Percentiles rank a stretch among this genome's conserved stretches.
phyloP scores from a whole-genome alignment of 1,140 invertebrate species.

The Drosophila sucinea region DNA sequence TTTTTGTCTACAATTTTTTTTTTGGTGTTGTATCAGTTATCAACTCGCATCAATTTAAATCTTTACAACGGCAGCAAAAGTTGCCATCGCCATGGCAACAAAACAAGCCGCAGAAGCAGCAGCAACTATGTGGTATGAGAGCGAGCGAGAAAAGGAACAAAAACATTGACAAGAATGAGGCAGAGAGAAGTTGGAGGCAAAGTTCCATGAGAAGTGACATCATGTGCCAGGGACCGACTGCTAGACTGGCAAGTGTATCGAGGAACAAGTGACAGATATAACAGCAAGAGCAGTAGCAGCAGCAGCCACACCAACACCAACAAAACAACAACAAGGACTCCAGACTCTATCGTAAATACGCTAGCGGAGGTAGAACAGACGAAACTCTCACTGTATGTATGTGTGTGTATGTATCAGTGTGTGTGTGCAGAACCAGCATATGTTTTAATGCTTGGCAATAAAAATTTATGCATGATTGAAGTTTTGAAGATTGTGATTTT shows the following conservation, averaged over 20 bases:
- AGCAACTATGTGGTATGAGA: conserved; percentile 35
- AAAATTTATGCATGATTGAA: conserved; percentile 78
- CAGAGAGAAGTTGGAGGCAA: conserved; percentile 5
- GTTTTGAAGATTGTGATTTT: conserved; percentile 56
- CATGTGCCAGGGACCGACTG: conserved; percentile 38
- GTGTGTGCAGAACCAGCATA: conserved; percentile 31
- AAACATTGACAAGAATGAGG: conserved; percentile 40
- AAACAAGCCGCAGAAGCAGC: conserved; percentile 33
- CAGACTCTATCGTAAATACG: conserved; percentile 46
- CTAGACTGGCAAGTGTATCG: conserved; percentile 63
- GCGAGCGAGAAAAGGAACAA: conserved; percentile 2
- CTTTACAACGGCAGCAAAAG: conserved; percentile 29
- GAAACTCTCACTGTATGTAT: not conserved
- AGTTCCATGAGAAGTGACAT: conserved; percentile 39
- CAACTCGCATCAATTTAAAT: conserved; percentile 70
- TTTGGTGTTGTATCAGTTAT: conserved; percentile 45
- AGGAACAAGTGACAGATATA: conserved; percentile 61
- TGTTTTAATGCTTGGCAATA: conserved; percentile 67
- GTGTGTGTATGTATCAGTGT: conserved; percentile 4
- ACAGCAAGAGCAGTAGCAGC: conserved; percentile 28
- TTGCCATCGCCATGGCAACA: conserved; percentile 42
- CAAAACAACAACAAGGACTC: conserved; percentile 29
- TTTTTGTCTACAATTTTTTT: conserved; percentile 71
- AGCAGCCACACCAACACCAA: conserved; percentile 27
- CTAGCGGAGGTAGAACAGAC: not conserved